These are phyloP conservation scores for Steatornis caripensis DNA, from an alignment of 2,113 vertebrate genomes.

Conservation along the genomic window DNA sequence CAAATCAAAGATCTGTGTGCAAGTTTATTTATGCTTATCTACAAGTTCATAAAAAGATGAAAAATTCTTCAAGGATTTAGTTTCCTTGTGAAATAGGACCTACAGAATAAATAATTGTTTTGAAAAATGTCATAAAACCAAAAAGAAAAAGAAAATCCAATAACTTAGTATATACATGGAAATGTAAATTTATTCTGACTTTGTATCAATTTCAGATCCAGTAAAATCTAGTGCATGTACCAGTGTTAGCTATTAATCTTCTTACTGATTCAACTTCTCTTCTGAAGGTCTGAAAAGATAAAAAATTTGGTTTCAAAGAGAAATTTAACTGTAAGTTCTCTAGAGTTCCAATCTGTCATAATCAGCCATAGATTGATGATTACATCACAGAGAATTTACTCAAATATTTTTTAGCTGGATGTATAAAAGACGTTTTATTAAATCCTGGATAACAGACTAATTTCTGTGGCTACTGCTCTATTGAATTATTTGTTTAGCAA, in stretches of 20 bases:
- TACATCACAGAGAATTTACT: background rate
- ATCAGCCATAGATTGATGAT: background rate
- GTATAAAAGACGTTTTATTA: background rate
- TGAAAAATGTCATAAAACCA: background rate
- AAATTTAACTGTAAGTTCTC: background rate
- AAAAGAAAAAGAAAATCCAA: background rate
- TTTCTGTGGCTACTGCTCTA: background rate
- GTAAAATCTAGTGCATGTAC: background rate
- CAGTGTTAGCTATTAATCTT: background rate
- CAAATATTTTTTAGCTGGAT: background rate
- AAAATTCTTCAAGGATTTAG: background rate
- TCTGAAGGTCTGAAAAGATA: background rate
- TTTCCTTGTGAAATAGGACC: background rate
- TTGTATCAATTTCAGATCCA: background rate
- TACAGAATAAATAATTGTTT: background rate
- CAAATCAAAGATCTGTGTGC: background rate
- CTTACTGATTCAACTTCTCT: background rate
- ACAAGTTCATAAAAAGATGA: background rate
- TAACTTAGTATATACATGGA: background rate
- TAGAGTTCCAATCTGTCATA: background rate
- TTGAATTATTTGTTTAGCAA: background rate
- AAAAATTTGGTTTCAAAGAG: background rate
- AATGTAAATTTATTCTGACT: background rate
- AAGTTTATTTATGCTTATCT: background rate
- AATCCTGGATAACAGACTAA: background rate